Conservation (phyloP, 2,797 vertebrate genomes). For the Brachyalestes nurse region DNA sequence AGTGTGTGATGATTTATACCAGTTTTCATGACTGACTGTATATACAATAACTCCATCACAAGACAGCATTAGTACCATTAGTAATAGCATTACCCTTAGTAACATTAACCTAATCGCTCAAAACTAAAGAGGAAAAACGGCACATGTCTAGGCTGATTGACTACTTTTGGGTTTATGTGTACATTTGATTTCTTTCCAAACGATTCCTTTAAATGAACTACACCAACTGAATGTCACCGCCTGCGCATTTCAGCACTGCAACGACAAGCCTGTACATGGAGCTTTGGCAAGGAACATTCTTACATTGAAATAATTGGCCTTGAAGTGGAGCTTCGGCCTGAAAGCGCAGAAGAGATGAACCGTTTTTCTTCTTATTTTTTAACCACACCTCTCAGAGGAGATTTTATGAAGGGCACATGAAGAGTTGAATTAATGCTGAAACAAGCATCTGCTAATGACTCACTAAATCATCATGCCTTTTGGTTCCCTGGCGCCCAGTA, state of each 20-base stretch:
- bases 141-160: too few species aligned
- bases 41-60: too few species aligned
- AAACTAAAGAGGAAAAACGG: too few species aligned
- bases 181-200: too few species aligned
- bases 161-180: too few species aligned
- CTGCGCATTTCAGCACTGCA: neutral
- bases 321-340: neutral
- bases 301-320: neutral
- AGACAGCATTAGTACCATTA: too few species aligned
- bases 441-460: constrained; percentile 18
- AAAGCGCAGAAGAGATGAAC: neutral
- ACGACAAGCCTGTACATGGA: neutral
- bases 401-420: constrained; percentile 1
- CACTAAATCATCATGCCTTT: constrained; percentile 10
- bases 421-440: constrained; percentile 13
- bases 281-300: neutral
- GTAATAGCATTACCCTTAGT: too few species aligned
- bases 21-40: too few species aligned
- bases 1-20: too few species aligned
- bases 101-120: too few species aligned
- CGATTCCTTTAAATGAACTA: too few species aligned
- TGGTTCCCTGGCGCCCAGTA: neutral
- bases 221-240: neutral
- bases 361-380: neutral
- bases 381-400: neutral